These are phyloP conservation scores for Rhopalosiphum maidis DNA, from an alignment of 1,140 invertebrate genomes.

Conservation along the genomic window DNA sequence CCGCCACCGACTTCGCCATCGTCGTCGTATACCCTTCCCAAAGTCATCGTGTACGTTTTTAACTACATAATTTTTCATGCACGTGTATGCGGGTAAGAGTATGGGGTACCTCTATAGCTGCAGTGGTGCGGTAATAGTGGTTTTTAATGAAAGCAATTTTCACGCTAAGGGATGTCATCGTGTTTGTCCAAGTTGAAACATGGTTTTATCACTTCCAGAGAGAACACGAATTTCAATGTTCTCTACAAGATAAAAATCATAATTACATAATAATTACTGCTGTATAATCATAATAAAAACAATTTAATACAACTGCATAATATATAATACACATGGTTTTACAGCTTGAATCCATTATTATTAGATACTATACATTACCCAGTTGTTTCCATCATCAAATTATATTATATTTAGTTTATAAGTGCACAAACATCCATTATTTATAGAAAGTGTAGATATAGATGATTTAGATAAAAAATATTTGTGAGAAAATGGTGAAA, in stretches of 20 bases:
- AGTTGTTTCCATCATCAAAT: not conserved
- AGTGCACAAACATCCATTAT: not conserved
- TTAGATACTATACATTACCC: not conserved
- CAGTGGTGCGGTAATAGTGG: not conserved
- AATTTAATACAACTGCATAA: not conserved
- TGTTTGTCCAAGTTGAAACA: not conserved
- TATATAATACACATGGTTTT: not conserved
- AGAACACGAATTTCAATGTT: not conserved
- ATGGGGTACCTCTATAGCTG: not conserved
- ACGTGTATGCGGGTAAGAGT: conserved; percentile 38
- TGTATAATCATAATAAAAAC: not conserved
- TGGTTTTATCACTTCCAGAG: not conserved
- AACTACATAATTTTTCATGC: conserved; percentile 35
- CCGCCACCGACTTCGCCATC: not conserved
- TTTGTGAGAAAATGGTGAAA: not conserved
- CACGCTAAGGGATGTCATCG: conserved; percentile 46
- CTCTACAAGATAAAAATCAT: not conserved
- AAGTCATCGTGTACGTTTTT: conserved; percentile 14
- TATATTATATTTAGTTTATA: not conserved
- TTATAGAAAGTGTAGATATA: too few relatives aligned
- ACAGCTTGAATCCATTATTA: not conserved
- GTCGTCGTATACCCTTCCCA: conserved; percentile 16
- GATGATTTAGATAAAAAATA: not conserved
- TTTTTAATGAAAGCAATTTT: conserved; percentile 51
- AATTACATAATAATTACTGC: not conserved